phyloP scores from a whole-genome alignment of 1,140 invertebrate genomes.

The Leptestheria dahalacensis region DNA sequence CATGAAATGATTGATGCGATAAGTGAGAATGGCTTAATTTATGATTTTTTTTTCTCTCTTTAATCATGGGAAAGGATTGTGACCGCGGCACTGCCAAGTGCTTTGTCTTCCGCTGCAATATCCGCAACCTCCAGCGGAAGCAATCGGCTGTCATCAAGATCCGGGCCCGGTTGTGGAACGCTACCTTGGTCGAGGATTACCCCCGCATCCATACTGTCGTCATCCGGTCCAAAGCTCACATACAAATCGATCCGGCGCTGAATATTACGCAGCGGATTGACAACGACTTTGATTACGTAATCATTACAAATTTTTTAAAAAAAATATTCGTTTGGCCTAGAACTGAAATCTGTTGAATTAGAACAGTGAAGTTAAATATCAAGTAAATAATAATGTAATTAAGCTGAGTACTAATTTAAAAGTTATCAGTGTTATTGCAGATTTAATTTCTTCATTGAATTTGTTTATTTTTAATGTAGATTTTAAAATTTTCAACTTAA shows the following conservation, averaged over 20 bases:
- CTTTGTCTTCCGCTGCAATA: conserved; percentile 62
- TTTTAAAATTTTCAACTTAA: not conserved
- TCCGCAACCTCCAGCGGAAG: conserved; percentile 54
- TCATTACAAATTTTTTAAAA: not conserved
- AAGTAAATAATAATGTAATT: too few species aligned
- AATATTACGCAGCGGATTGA: conserved; percentile 52
- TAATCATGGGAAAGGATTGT: conserved; percentile 47
- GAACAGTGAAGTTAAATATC: too few species aligned
- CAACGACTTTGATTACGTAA: conserved; percentile 33
- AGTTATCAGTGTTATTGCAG: too few species aligned
- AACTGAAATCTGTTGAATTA: too few species aligned
- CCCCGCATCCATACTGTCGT: conserved; percentile 63
- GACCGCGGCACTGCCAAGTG: conserved; percentile 63
- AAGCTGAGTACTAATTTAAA: too few species aligned
- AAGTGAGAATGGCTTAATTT: too few species aligned
- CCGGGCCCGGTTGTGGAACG: conserved; percentile 69
- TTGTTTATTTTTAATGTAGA: not conserved
- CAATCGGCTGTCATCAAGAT: conserved; percentile 61
- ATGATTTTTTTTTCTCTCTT: not conserved
- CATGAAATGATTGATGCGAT: too few species aligned
- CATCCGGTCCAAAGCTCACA: conserved; percentile 57
- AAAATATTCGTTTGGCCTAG: too few species aligned
- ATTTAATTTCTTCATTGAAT: too few species aligned
- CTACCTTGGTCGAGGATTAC: conserved; percentile 74
- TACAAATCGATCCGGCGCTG: conserved; percentile 48